Evolutionary conservation across 2,888 invertebrate genomes (phyloP), one percentile per base, ranked within the genome.

Genomic region (Patella depressa): DNA sequence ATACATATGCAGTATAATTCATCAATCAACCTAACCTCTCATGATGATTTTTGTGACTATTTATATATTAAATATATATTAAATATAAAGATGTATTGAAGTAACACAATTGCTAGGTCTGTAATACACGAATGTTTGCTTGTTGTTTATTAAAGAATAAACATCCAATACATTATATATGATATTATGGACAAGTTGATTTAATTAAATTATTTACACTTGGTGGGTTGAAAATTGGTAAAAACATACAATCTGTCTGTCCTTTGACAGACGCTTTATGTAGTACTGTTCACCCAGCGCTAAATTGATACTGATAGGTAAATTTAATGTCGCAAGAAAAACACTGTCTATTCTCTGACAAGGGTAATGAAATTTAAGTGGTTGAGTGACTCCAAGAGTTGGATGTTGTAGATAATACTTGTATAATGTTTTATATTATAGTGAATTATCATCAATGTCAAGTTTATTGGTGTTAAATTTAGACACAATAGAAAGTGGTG

Each of bases 401-500:
- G 7, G 5, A 4, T n/a, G n/a, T 19, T n/a, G 14, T 65, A 65
- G 19, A 19, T 65, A 9, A 19, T 19, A n/a, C 4, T 59, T 17
- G 19, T n/a, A 19, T 19, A 65, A 65, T 65, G 2, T 59, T 59
- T 54, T 65, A 5, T n/a, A 53, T 74, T 83, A 5, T 79, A 91
- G 91, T 1, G 96, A 96, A 91, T 95, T 97, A 94, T 95, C 95
- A 0, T 95, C 95, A 0, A 93, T 97, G 57, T 95, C 94, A 90
- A 94, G 96, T 74, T 97, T 97, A 90, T 91, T 96, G 17, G 92
- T 97, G 65, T 93, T 97, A 0, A 94, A 95, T 85, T 93, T 96
- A 29, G 95, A 96, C 89, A 94, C 95, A 9, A 95, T 95, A 89
- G 93, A 93, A 80, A 88, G 88, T 73, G 89, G 90, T 3, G 85